Percentiles rank a stretch among this genome's conserved stretches.
phyloP scores from a whole-genome alignment of 2,888 invertebrate genomes.

The Neoitamus cyanurus region DNA sequence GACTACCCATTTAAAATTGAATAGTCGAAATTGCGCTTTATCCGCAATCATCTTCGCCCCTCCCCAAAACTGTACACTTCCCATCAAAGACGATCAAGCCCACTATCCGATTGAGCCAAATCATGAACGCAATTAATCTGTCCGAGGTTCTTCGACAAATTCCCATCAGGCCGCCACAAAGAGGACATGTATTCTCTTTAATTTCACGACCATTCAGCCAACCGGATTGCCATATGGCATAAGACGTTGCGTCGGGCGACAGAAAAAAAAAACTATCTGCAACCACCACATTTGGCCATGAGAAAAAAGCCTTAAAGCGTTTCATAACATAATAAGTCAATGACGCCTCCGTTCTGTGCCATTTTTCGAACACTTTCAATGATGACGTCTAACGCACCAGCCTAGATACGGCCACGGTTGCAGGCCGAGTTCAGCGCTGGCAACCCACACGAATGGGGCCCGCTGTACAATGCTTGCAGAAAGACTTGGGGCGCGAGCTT shows the following conservation, averaged over 20 bases:
- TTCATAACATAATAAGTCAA: slow-evolving; percentile 46
- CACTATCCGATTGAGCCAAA: neutral
- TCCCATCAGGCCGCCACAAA: neutral
- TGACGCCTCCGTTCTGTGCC: slow-evolving; percentile 46
- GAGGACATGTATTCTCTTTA: neutral
- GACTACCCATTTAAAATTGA: neutral
- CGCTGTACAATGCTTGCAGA: neutral
- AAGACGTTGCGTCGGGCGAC: neutral
- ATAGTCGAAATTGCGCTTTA: neutral
- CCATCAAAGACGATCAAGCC: neutral
- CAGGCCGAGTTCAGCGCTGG: neutral
- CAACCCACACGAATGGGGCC: neutral
- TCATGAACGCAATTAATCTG: slow-evolving; percentile 1
- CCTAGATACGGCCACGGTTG: slow-evolving; percentile 17
- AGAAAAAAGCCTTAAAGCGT: slow-evolving; percentile 34
- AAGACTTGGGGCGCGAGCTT: slow-evolving; percentile 5
- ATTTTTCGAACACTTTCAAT: slow-evolving; percentile 48
- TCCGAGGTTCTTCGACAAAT: neutral
- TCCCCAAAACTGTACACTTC: neutral
- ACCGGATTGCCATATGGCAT: neutral
- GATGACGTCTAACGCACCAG: slow-evolving; percentile 40
- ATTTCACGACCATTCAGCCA: neutral
- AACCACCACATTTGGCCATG: slow-evolving; percentile 39
- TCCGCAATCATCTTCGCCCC: neutral
- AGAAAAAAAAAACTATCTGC: slow-evolving; percentile 12